Evolutionary conservation across 2,113 vertebrate genomes (phyloP), one percentile per base, ranked within the genome.

Genomic region (Oryzias celebensis): DNA sequence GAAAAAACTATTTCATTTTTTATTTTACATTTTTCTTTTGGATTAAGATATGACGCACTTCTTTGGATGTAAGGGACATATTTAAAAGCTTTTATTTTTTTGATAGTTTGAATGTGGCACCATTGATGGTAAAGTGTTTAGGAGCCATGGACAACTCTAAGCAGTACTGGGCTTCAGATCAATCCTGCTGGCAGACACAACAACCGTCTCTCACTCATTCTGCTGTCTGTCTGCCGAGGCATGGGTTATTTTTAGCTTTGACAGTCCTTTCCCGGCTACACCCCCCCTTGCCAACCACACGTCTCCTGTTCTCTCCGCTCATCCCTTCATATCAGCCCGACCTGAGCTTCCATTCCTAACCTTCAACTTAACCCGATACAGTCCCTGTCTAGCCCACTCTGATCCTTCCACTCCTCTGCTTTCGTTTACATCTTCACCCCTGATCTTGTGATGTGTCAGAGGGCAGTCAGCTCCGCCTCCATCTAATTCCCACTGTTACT

Each of bases 201-300:
- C 77, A 84, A 60, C 80, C 46, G 57, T 58, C 71, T 45, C 56
- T 50, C 70, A 52, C 49, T 80, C 71, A 63, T 55, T 60, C 47
- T 52, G 54, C 75, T 64, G 65, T 70, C 59, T 75, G 68, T 75
- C 79, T 84, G 81, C 85, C 73, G 77, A 82, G 66, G 62, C 84
- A 58, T 12, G 0, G 18, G 76, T 85, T 91, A 91, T 91, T 90
- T 90, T 87, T 87, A 89, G 82, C 65, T 24, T 65, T 49, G 68
- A 67, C 77, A 59, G 50, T 71, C 75, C 43, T 54, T 43, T 53
- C 44, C 52, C 44, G 59, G 55, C 74, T 77, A 70, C 74, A 72
- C 56, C 62, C 57, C 46, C 26, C 26, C 26, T 6, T 6, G 3
- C 26, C 52, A 12, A 61, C 49, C 76, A 68, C n/a, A 59, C 71